Base-by-base conservation (phyloP, 2,113 vertebrate genomes). In the Formicarius rufipectus region DNA sequence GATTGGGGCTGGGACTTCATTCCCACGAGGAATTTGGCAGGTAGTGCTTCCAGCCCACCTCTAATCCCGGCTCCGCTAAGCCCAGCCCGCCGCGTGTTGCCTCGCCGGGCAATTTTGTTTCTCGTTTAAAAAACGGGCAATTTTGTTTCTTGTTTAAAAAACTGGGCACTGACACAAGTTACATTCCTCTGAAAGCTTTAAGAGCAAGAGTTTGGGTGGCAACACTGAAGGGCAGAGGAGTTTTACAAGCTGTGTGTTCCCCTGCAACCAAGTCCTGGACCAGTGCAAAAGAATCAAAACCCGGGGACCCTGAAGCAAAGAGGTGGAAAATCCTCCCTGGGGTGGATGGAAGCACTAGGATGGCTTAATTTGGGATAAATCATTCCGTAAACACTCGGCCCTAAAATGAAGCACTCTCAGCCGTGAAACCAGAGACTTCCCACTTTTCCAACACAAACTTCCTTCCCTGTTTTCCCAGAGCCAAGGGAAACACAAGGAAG, bases 361-460 rank as follows among this genome's bases (percentile, higher is more conserved):
- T 35, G 31, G 22, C 62, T 45, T 5, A 8, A 39, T 42, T 63
- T 6, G 6, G 22, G 49, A 58, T 4, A 47, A 79, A 72, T 24
- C 35, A 2, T 2, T 24, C 42, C 73, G 83, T 4, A 24, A 73
- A 78, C 58, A 30, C 11, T 27, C 84, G 6, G 60, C 87, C 72
- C 91, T 78, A 37, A 78, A 82, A 49, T 8, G 47, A 90, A 81
- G 64, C 59, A 21, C 76, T 84, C 72, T 77, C 40, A 0, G 52
- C 90, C 0, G 0, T 24, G 35, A 87, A 84, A 25, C 62, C 27
- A 28, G 47, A 76, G 40, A 7, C 23, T 67, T 85, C 75, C 55
- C 83, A 25, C 50, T 66, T 53, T 47, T 90, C 93, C 89, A 85
- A 91, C 58, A 69, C 93, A 93, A 95, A 87, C 58, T 49, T 82